A percentile compares a stretch with the other conserved stretches of the same genome.
These are phyloP conservation scores for Antedon bifida DNA, from an alignment of 35 echinoderm and acorn worm genomes.

Conservation along the genomic window DNA sequence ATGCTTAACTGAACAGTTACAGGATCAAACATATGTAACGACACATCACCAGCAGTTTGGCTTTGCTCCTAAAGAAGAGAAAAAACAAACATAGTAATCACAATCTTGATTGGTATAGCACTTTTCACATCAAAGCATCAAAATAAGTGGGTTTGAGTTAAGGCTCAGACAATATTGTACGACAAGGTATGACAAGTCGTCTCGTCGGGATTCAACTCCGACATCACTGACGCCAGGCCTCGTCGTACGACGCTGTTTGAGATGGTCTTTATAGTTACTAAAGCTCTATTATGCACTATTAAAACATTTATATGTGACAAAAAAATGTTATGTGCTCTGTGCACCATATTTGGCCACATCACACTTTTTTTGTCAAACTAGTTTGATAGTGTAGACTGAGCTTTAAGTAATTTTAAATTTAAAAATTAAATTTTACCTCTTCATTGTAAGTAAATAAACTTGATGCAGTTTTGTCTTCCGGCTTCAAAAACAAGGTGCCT, in stretches of 20 bases:
- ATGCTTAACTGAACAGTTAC: slow-evolving; percentile 83
- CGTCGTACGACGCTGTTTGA: no score
- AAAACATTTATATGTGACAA: no score
- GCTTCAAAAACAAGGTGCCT: slow-evolving; percentile 69
- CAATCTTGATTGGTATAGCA: background rate
- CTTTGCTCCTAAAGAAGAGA: slow-evolving; percentile 64
- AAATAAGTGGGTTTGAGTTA: background rate
- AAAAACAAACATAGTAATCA: background rate
- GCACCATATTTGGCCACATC: no score
- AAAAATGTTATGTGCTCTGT: no score
- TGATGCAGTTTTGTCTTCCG: slow-evolving; percentile 28
- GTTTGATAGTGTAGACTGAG: no score
- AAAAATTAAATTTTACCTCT: slow-evolving; percentile 53
- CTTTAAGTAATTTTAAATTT: no score
- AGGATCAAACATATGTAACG: slow-evolving; percentile 58
- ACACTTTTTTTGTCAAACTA: no score
- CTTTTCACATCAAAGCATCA: background rate
- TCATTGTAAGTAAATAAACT: slow-evolving; percentile 81
- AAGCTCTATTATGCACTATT: no score
- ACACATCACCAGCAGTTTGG: slow-evolving; percentile 60
- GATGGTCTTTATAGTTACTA: no score
- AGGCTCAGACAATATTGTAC: background rate
- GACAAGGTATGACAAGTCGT: background rate
- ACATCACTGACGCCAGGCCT: no score
- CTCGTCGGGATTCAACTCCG: no score